These are phyloP conservation scores for Stigmatopora nigra DNA, from an alignment of 2,113 vertebrate species.

Conservation along the genomic window DNA sequence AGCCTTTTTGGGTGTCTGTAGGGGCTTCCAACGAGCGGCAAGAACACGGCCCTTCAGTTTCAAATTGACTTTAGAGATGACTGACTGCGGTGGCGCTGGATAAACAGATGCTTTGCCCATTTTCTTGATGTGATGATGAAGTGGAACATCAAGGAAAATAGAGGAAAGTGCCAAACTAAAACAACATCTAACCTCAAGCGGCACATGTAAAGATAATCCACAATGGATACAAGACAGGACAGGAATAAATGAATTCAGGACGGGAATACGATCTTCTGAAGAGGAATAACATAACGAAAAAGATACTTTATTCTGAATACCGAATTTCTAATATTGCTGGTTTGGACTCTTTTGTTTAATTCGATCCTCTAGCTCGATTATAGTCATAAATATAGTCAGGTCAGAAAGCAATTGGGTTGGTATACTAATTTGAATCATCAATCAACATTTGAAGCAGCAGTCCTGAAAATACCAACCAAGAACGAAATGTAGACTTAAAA, in stretches of 20 bases:
- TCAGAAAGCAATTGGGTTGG: slow-evolving; percentile 11
- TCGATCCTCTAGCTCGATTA: slow-evolving; percentile 8
- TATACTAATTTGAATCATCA: slow-evolving; percentile 21
- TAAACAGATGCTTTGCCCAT: slow-evolving; percentile 45
- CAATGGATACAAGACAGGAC: slow-evolving; percentile 35
- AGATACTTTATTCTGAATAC: slow-evolving; percentile 13
- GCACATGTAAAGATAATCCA: slow-evolving; percentile 26
- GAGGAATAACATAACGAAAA: slow-evolving; percentile 22
- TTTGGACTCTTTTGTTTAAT: slow-evolving; percentile 26
- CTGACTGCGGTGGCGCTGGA: slow-evolving; percentile 62
- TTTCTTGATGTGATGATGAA: slow-evolving; percentile 33
- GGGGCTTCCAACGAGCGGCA: slow-evolving; percentile 37
- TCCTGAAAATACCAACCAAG: slow-evolving; percentile 30
- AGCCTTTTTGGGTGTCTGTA: slow-evolving; percentile 38
- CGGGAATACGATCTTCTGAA: slow-evolving; percentile 28
- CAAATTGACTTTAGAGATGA: slow-evolving; percentile 73
- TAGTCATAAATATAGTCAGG: slow-evolving; percentile 11
- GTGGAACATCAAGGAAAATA: not conserved
- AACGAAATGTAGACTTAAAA: slow-evolving; percentile 42
- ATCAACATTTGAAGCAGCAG: slow-evolving; percentile 42
- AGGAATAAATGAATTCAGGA: slow-evolving; percentile 23
- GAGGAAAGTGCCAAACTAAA: slow-evolving; percentile 3
- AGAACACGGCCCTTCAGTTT: slow-evolving; percentile 70
- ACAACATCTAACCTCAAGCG: slow-evolving; percentile 22
- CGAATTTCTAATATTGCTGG: slow-evolving; percentile 20